Percentiles rank a stretch among this genome's conserved stretches.
Evolutionary conservation across 2,113 vertebrate species (phyloP).

Genomic region (Centrocercus urophasianus): DNA sequence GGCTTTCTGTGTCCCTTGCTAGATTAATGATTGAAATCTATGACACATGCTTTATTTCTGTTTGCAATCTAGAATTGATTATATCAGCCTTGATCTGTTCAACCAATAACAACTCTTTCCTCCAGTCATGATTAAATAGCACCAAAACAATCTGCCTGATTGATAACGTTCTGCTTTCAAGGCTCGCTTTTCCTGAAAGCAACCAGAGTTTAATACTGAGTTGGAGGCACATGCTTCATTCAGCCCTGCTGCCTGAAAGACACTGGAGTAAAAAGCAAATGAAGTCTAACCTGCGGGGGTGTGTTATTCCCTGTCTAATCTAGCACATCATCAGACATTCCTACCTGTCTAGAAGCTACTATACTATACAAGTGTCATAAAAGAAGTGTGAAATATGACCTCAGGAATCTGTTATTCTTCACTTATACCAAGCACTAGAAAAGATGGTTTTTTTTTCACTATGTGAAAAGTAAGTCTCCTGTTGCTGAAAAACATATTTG

Average conservation of each 20-base stretch:
- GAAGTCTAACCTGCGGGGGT: constrained; percentile 4
- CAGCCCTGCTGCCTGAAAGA: constrained; percentile 20
- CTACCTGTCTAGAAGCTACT: constrained; percentile 12
- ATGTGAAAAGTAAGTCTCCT: constrained; percentile 57
- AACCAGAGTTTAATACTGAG: not conserved
- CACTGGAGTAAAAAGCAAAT: not conserved
- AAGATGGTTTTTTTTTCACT: constrained; percentile 66
- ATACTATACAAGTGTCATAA: constrained; percentile 17
- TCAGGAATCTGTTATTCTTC: constrained; percentile 73
- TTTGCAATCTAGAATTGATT: not conserved
- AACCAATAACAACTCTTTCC: not conserved
- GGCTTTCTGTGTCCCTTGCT: not conserved
- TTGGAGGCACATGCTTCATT: not conserved
- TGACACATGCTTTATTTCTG: not conserved
- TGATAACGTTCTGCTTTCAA: not conserved
- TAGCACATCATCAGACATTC: constrained; percentile 24
- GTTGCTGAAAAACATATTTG: constrained; percentile 51
- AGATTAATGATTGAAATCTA: constrained; percentile 22
- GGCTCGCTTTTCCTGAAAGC: not conserved
- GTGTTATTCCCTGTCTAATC: constrained; percentile 9
- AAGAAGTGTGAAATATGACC: constrained; percentile 60
- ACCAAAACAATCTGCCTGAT: not conserved
- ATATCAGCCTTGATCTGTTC: not conserved
- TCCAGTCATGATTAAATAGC: not conserved
- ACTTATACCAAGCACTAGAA: constrained; percentile 57